phyloP scores from a whole-genome alignment of 2,797 vertebrate species.

The Emys orbicularis region DNA sequence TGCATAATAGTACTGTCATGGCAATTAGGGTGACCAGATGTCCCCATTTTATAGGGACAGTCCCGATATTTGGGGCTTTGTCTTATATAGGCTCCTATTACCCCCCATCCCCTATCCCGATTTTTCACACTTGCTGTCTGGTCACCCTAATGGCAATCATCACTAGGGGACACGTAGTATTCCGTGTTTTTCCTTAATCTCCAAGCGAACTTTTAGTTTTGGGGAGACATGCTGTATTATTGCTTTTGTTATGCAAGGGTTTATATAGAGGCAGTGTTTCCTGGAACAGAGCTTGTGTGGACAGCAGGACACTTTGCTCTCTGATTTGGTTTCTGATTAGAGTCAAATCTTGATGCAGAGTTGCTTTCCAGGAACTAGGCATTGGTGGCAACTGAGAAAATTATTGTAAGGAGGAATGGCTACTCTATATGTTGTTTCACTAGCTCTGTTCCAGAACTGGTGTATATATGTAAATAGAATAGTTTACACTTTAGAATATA shows the following conservation, averaged over 20 bases:
- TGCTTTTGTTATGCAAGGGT: too few relatives aligned
- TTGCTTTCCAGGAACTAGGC: neutral
- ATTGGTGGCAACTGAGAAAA: neutral
- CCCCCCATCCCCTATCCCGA: too few relatives aligned
- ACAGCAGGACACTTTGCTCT: too few relatives aligned
- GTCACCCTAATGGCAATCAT: neutral
- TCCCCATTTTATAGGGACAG: too few relatives aligned
- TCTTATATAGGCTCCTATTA: too few relatives aligned
- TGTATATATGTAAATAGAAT: neutral
- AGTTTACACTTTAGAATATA: neutral
- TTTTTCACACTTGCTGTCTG: too few relatives aligned
- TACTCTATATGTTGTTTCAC: neutral
- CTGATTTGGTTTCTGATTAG: too few relatives aligned
- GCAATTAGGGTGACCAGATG: neutral
- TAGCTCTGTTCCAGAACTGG: neutral
- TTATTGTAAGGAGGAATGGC: neutral
- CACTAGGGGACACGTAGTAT: too few relatives aligned
- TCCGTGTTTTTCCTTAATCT: neutral
- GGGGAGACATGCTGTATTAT: too few relatives aligned
- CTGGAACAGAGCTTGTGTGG: too few relatives aligned
- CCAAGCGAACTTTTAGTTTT: neutral
- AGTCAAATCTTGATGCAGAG: neutral
- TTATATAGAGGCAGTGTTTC: too few relatives aligned
- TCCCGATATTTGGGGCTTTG: too few relatives aligned
- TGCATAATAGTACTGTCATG: neutral